Conservation (phyloP, 1,140 invertebrate genomes). For the Leptinotarsa defecta region DNA sequence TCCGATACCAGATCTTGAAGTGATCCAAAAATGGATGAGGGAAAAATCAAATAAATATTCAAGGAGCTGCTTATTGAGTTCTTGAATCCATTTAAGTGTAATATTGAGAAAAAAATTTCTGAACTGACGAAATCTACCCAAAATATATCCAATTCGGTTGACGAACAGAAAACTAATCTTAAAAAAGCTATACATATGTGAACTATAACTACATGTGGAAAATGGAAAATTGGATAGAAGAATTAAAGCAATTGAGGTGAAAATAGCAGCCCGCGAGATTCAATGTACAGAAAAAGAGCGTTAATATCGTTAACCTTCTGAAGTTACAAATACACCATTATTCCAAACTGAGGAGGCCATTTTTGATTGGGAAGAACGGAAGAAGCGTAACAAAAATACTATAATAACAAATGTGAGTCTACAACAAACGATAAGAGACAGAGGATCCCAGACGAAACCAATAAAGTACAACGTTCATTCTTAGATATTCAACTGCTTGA, state of each 20-base stretch:
- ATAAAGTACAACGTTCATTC: neutral
- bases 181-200: neutral
- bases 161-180: neutral
- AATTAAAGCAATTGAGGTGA: neutral
- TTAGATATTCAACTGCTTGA: neutral
- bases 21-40: neutral
- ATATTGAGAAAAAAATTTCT: neutral
- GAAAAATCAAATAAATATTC: too few species aligned
- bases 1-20: neutral
- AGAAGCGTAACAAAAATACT: slow-evolving; percentile 6
- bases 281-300: neutral
- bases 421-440: neutral
- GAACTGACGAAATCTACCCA: neutral
- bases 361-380: neutral
- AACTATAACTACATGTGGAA: neutral
- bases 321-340: slow-evolving; percentile 4
- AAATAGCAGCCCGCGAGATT: neutral
- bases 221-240: neutral
- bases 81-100: neutral
- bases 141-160: neutral
- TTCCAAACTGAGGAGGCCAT: neutral
- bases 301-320: neutral
- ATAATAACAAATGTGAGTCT: slow-evolving; percentile 1
- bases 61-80: neutral
- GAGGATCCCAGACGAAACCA: neutral